Base-by-base conservation (phyloP, 2,888 invertebrate species). In the Choreutis nemorana region DNA sequence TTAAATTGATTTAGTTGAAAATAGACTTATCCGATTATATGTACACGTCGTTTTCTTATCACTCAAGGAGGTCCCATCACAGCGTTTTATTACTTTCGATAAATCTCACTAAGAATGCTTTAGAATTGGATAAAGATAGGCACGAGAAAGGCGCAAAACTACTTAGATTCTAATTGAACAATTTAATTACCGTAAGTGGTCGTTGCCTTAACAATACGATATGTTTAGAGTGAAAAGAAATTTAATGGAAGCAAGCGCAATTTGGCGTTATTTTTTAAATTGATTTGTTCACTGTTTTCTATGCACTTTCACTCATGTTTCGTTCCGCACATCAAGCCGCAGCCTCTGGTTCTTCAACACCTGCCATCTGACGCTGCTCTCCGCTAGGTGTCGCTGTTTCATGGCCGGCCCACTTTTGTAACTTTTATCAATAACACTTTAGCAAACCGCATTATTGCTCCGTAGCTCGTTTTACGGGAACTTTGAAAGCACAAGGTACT, bases 351-450 rank as follows among this genome's bases (percentile, higher is more conserved):
- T 59, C 73, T 75, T 77, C 46, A 57, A 59, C 72, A 62, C 72
- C 75, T 63, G 63, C 77, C 77, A 71, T 64, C 75, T 58, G 55
- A 62, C 71, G 50, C 60, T 64, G 39, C 53, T 62, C 54, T 59
- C 55, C 51, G 48, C 52, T 42, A 59, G 57, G 41, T 67, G 55
- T 62, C 65, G 58, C 57, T 63, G 60, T 64, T 66, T 78, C 78
- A 78, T 78, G 77, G 78, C 78, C 75, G 67, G 64, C 72, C 73
- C 62, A 68, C 68, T 71, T 66, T 58, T 57, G 45, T 63, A 68
- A 75, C 73, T 71, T 59, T 54, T 62, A 62, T 55, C 42, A 50
- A 56, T 54, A 65, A 72, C 68, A 75, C 70, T 62, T 54, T 49
- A 40, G 42, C 50, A 48, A 39, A 48, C 53, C 53, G 61, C 72